A percentile compares a stretch with the other conserved stretches of the same genome.
phyloP scores from a whole-genome alignment of 2,888 invertebrate species.

The Drosophila nr. fundita region DNA sequence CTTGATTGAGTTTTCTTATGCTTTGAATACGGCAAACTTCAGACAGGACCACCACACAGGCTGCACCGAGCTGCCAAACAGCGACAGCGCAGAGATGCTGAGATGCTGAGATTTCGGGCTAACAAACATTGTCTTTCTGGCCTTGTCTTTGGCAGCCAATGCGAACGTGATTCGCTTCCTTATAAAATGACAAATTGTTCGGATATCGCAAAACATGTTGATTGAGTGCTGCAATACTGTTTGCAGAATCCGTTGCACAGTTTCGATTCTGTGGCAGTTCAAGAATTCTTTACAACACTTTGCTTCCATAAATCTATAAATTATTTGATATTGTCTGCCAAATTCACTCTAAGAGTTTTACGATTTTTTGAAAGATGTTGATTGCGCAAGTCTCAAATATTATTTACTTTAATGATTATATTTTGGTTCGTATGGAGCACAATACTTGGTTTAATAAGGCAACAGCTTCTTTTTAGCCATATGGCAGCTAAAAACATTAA shows the following conservation, averaged over 20 bases:
- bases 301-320: slow-evolving; percentile 10
- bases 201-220: slow-evolving; percentile 45
- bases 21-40: slow-evolving; percentile 81
- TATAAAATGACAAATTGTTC: slow-evolving; percentile 49
- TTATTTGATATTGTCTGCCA: background rate
- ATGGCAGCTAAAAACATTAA: background rate
- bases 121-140: slow-evolving; percentile 21
- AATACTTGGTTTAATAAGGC: slow-evolving; percentile 7
- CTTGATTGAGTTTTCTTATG: slow-evolving; percentile 81
- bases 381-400: background rate
- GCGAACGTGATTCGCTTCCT: slow-evolving; percentile 34
- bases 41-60: slow-evolving; percentile 74
- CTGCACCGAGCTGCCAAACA: slow-evolving; percentile 17
- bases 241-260: slow-evolving; percentile 1
- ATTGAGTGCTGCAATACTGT: slow-evolving; percentile 34
- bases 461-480: background rate
- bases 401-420: background rate
- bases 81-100: slow-evolving; percentile 22
- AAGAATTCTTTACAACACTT: background rate
- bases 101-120: slow-evolving; percentile 34
- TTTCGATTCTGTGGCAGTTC: background rate
- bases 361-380: background rate
- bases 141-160: slow-evolving; percentile 19
- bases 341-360: background rate
- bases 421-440: background rate